Base-by-base conservation (phyloP, 2,113 vertebrate species). In the Leucoraja erinaceus region DNA sequence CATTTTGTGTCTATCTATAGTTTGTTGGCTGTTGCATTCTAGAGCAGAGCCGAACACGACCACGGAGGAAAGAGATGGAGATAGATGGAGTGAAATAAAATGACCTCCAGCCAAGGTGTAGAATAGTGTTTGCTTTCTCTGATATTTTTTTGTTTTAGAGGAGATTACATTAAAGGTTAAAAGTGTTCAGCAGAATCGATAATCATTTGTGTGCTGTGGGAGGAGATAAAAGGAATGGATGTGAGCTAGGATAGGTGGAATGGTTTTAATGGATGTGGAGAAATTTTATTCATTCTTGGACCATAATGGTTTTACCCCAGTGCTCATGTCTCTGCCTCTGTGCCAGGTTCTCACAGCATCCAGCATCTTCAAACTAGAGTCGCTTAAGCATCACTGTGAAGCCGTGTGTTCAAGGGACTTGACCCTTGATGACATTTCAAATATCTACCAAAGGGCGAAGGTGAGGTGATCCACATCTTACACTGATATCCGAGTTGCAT, bases 381-480 rank as follows among this genome's bases (percentile, higher is more conserved):
- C 95, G 94, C 96, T 97, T 94, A 96, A 96, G 95, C 95, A 96
- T 95, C 96, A 97, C 96, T 97, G 97, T 96, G 97, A 97, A 96
- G 96, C 96, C 93, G 96, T 97, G 95, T 97, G 97, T 96, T 96
- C 96, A 95, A 97, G 96, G 95, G 96, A 96, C 95, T 96, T 97
- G 94, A 96, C 96, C 94, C 96, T 96, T 0, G 96, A 96, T 93
- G 96, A 96, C 77, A 97, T 96, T 6, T 96, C 96, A 93, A 96
- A 96, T 93, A 96, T 96, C 54, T 97, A 97, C 96, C 96, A 96
- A 90, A 96, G 97, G 88, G 95, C 96, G 93, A 97, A 96, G 96
- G 97, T 97, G 93, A 93, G 59, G 33, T 10, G 9, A 61, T 74
- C 74, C 4, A 25, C 31, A 78, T 61, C 18, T 33, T 25, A 6